Percentiles rank a stretch among this genome's conserved stretches.
phyloP scores from a whole-genome alignment of 2,797 vertebrate genomes.

The Dipus sagitta region DNA sequence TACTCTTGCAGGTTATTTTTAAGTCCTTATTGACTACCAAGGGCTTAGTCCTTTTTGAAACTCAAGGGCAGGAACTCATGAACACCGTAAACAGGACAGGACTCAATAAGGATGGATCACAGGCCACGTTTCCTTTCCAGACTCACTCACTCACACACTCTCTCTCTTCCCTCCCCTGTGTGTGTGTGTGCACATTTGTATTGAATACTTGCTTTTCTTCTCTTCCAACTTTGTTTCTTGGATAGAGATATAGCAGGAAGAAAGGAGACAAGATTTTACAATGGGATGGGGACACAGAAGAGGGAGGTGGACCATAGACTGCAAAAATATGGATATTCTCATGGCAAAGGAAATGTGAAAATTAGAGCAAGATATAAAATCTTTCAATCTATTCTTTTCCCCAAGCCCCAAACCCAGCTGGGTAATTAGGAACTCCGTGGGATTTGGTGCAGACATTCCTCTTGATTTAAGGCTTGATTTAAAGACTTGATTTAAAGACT shows the following conservation, averaged over 20 bases:
- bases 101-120: neutral
- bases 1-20: slow-evolving; percentile 23
- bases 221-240: slow-evolving; percentile 38
- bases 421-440: neutral
- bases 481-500: neutral
- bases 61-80: neutral
- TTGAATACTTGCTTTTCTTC: neutral
- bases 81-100: neutral
- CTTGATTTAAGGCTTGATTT: slow-evolving; percentile 24
- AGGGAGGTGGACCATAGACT: neutral
- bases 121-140: too few species aligned
- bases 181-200: neutral
- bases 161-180: neutral
- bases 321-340: neutral
- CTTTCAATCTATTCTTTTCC: neutral
- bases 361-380: slow-evolving; percentile 27
- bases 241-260: slow-evolving; percentile 10
- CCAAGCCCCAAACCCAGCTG: neutral
- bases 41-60: neutral
- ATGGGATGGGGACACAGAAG: neutral
- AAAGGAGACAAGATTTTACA: neutral
- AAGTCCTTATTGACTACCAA: slow-evolving; percentile 19
- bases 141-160: too few species aligned
- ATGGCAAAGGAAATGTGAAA: neutral
- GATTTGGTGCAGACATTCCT: neutral